Conservation (phyloP, 1,140 invertebrate species). For the Camponotus floridanus region DNA sequence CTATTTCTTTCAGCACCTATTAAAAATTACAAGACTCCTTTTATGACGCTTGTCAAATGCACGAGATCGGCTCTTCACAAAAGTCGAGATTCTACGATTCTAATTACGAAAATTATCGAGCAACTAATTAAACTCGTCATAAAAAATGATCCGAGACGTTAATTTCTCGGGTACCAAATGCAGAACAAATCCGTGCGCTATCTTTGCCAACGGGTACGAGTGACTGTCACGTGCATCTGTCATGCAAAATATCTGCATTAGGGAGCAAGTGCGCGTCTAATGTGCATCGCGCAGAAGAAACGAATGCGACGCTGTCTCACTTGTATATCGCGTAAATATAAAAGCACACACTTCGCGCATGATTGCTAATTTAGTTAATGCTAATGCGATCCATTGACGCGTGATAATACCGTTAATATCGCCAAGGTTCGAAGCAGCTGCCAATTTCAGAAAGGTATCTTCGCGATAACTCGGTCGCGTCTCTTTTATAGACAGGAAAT, state of each 20-base stretch:
- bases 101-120: slow-evolving; percentile 13
- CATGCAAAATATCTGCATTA: slow-evolving; percentile 36
- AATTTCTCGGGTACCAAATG: neutral
- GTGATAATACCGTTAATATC: slow-evolving; percentile 2
- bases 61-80: neutral
- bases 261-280: slow-evolving; percentile 1
- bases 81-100: neutral
- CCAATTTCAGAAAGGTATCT: neutral
- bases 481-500: neutral
- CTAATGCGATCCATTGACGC: slow-evolving; percentile 30
- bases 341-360: slow-evolving; percentile 29
- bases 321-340: neutral
- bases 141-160: slow-evolving; percentile 16
- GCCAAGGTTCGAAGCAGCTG: slow-evolving; percentile 1
- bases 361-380: slow-evolving; percentile 53
- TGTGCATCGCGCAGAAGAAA: neutral
- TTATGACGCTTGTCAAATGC: neutral
- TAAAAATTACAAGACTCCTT: neutral
- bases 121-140: slow-evolving; percentile 14
- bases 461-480: slow-evolving; percentile 8
- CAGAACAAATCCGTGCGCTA: neutral
- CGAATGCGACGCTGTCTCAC: slow-evolving; percentile 13
- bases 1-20: neutral
- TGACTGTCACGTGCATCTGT: slow-evolving; percentile 14
- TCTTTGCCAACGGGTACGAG: neutral